Evolutionary conservation across 2,888 invertebrate species (phyloP), one percentile per base, ranked within the genome.

Genomic region (Cheilosia vulpina): DNA sequence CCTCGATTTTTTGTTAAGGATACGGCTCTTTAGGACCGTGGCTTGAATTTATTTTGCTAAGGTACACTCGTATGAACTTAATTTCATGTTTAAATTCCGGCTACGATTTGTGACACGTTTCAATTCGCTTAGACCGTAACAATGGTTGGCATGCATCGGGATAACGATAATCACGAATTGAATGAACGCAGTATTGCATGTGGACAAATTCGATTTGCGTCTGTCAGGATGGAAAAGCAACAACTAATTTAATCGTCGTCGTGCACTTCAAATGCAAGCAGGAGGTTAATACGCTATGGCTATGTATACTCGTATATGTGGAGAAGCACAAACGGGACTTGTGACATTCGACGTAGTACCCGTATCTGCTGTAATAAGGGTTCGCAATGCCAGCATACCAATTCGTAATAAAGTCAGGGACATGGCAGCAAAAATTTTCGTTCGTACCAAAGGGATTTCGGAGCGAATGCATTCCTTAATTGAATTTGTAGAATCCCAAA

Each of bases 401-500:
- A 68, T 80, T 79, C 62, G 68, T 75, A 75, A 80, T 75, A 66
- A 47, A 80, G 62, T 80, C 60, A 75, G 55, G 79, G 53, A 63
- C 73, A 53, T 65, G 55, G 72, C 80, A 80, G 60, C 71, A 76
- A 52, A 65, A 71, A 52, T 47, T 13, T 52, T 52, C 24, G 55
- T 47, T 71, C 52, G 34, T 60, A 62, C 78, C 73, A 75, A 78
- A 75, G 72, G 79, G 85, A 85, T 76, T 75, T 84, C 72, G 73
- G 66, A 72, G 72, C 78, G 62, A 76, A 79, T 87, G 84, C 87
- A 87, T 87, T 82, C 85, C 85, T 88, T 88, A 88, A 88, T 87
- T 88, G 87, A 88, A 87, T 88, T 88, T 87, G 87, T 87, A 85
- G 87, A 87, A 85, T 87, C 85, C 87, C 83, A 88, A 88, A 88